A percentile compares a stretch with the other conserved stretches of the same genome.
Conservation (phyloP, 2,113 vertebrate species). For the Forbesichthys papilliferus region DNA sequence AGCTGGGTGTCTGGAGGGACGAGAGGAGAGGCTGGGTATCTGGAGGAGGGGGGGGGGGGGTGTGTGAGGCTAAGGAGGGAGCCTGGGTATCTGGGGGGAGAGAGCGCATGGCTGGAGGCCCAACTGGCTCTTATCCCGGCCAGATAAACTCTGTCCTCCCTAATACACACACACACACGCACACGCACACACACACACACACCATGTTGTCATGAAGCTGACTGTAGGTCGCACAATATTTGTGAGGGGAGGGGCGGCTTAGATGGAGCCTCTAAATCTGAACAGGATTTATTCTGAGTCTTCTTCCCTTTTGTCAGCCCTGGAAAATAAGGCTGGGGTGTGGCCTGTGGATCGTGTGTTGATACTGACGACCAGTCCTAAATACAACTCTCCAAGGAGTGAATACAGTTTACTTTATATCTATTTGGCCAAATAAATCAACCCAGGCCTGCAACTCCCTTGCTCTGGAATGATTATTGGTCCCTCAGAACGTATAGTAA, state of each 20-base stretch:
- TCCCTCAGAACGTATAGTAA: too few species aligned
- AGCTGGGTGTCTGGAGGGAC: constrained; percentile 43
- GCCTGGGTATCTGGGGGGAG: constrained; percentile 45
- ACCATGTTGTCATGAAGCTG: constrained; percentile 48
- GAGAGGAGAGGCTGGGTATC: too few species aligned
- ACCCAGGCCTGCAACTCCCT: too few species aligned
- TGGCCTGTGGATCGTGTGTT: too few species aligned
- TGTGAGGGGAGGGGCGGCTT: constrained; percentile 24
- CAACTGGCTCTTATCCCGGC: constrained; percentile 54
- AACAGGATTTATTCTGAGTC: neutral
- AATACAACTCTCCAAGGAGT: too few species aligned
- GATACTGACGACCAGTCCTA: too few species aligned
- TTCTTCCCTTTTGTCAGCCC: too few species aligned
- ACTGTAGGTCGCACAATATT: constrained; percentile 56
- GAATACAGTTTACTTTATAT: too few species aligned
- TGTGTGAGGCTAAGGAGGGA: constrained; percentile 31
- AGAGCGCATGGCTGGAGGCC: constrained; percentile 59
- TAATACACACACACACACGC: neutral
- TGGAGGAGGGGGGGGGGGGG: too few species aligned
- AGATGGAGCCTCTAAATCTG: constrained; percentile 28
- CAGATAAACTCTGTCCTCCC: constrained; percentile 65
- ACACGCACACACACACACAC: neutral
- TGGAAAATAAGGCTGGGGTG: too few species aligned
- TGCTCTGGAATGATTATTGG: too few species aligned
- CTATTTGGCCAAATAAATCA: too few species aligned